Conservation (phyloP, 2,113 vertebrate genomes). For the Colistium nudipinnis region DNA sequence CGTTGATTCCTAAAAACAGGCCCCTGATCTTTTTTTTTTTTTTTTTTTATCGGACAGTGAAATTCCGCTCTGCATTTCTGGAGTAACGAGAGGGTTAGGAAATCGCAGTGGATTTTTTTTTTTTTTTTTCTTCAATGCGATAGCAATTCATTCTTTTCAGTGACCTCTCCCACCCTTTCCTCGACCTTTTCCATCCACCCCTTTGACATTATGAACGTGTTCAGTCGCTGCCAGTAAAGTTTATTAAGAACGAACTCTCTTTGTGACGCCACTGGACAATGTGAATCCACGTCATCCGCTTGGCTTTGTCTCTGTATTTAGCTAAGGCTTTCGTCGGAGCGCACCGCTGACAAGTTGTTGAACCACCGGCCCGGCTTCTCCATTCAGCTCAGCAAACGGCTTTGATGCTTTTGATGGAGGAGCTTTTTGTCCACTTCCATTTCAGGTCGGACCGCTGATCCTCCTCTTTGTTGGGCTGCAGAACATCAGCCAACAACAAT, state of each 20-base stretch:
- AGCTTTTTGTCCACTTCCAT: slow-evolving; percentile 59
- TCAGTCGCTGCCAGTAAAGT: slow-evolving; percentile 65
- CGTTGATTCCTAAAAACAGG: no score
- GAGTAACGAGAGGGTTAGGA: no score
- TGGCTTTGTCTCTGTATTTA: slow-evolving; percentile 65
- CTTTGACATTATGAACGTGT: slow-evolving; percentile 62
- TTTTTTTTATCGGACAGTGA: no score
- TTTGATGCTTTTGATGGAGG: slow-evolving; percentile 64
- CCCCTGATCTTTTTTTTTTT: no score
- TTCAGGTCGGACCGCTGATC: slow-evolving; percentile 57
- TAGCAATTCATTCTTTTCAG: slow-evolving; percentile 24
- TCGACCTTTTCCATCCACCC: slow-evolving; percentile 26
- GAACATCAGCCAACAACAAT: slow-evolving; percentile 64
- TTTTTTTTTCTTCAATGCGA: no score
- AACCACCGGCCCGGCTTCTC: slow-evolving; percentile 38
- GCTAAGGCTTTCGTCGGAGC: slow-evolving; percentile 56
- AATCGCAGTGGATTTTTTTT: no score
- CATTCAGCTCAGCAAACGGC: slow-evolving; percentile 55
- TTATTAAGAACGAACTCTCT: slow-evolving; percentile 70
- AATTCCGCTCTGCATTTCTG: no score
- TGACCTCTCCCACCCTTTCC: slow-evolving; percentile 12
- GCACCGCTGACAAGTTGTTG: slow-evolving; percentile 51
- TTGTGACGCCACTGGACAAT: slow-evolving; percentile 56
- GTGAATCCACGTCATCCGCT: slow-evolving; percentile 63
- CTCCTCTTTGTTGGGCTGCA: slow-evolving; percentile 56